Evolutionary conservation across 53 echinoderm and acorn worm genomes (phyloP), one percentile per base, ranked within the genome.

Genomic region (Apostichopus leukothele): DNA sequence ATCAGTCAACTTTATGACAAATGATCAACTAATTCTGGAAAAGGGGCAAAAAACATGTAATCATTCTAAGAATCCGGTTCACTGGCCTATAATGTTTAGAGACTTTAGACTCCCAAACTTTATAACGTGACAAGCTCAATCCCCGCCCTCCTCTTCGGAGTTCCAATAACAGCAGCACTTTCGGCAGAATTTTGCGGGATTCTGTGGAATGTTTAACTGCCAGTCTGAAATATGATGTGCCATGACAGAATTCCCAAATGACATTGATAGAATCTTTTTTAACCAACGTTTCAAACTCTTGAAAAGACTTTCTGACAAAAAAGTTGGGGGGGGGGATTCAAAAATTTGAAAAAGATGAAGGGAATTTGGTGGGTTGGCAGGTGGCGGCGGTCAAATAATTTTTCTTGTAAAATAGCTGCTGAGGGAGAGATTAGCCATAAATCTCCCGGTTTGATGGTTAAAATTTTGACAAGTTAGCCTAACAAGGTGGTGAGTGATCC

Each of bases 401-500:
- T 81, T 81, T 52, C 6, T 54, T 22, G 55, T 19, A 10, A 18
- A 81, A 81, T 55, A 9, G 22, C 81, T 81, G 81, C 59, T 54
- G 81, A 81, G 81, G 81, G 81, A 81, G 55, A 55, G 22, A 54
- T 81, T 81, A 55, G 81, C 81, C 54, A 81, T 81, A 81, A 81
- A 81, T 81, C 81, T 18, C 21, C 81, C 22, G 6, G 21, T 59
- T 81, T 81, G 55, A 81, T 54, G 81, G 81, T 81, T 59, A 81
- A 19, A 81, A 52, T 81, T 81, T 81, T 81, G 81, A 81, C 81
- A 81, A 81, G 81, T 81, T 54, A 81, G 19, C 54, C 81, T 81
- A 81, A 81, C 81, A 81, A 81, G 81, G 81, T 81, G 81, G 59
- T 81, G 81, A 81, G 81, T 81, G 81, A 81, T 81, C 81, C 81